These are phyloP conservation scores for Thermophis baileyi DNA, from an alignment of 2,113 vertebrate species.

Conservation along the genomic window DNA sequence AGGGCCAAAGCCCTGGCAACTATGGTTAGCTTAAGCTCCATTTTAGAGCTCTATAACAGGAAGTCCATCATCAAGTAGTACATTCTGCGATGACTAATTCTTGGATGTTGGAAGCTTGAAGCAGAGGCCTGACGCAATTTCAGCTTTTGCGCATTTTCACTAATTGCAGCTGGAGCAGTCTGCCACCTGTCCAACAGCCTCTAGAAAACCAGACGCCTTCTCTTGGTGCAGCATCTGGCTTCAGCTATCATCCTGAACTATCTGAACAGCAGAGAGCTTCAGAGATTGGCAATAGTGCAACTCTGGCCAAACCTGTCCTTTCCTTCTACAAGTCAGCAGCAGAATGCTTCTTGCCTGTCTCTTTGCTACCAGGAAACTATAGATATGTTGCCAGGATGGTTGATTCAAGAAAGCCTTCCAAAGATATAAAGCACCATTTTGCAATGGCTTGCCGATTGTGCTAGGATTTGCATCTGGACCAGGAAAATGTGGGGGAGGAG, in stretches of 20 bases:
- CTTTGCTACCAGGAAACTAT: neutral
- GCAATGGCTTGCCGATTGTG: neutral
- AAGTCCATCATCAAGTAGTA: neutral
- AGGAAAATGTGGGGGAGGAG: too few species aligned
- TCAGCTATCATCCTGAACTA: rapidly evolving
- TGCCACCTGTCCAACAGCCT: neutral
- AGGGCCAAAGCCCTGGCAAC: neutral
- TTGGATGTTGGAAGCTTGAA: neutral
- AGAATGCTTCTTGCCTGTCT: neutral
- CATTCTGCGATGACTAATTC: neutral
- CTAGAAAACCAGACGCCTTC: neutral
- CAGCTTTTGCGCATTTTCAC: constrained; percentile 13
- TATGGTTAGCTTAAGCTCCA: neutral
- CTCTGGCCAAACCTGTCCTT: neutral
- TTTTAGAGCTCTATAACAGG: neutral
- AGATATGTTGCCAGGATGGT: neutral
- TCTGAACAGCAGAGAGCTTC: neutral
- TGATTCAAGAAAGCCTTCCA: neutral
- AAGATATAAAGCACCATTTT: neutral
- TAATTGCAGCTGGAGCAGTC: constrained; percentile 18
- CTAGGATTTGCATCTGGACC: too few species aligned
- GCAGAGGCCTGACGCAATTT: constrained; percentile 18
- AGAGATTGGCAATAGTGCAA: too few species aligned
- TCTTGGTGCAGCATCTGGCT: neutral
- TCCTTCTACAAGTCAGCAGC: neutral